These are phyloP conservation scores for Mesoligia furuncula DNA, from an alignment of 2,888 invertebrate genomes.

Conservation along the genomic window DNA sequence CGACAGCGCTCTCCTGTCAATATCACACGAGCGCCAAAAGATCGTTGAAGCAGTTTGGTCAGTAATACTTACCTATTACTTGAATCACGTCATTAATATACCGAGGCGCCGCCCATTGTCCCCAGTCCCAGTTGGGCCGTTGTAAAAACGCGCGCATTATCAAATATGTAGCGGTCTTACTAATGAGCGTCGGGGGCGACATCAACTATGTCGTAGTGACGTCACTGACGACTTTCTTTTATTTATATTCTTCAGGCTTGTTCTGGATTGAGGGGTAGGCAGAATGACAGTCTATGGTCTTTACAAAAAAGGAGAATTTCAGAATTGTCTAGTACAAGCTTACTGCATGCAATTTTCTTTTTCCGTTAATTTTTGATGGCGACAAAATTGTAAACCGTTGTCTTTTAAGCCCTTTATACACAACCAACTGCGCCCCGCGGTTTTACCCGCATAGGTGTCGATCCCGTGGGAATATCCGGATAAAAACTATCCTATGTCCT, in stretches of 20 bases:
- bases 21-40: background rate
- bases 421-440: too few relatives aligned
- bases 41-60: background rate
- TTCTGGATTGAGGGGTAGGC: background rate
- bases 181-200: slow-evolving; percentile 57
- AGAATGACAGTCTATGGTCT: background rate
- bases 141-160: slow-evolving; percentile 67
- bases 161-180: slow-evolving; percentile 58
- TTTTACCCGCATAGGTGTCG: too few relatives aligned
- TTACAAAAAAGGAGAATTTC: background rate
- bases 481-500: too few relatives aligned
- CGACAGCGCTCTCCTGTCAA: background rate
- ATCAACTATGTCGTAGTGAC: slow-evolving; percentile 50
- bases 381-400: too few relatives aligned
- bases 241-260: slow-evolving; percentile 24
- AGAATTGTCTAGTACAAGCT: too few relatives aligned
- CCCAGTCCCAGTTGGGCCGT: slow-evolving; percentile 63
- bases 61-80: slow-evolving; percentile 43
- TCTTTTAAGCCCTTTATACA: too few relatives aligned
- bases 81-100: slow-evolving; percentile 64
- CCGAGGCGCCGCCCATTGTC: slow-evolving; percentile 52
- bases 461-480: too few relatives aligned
- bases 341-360: too few relatives aligned
- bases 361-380: too few relatives aligned
- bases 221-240: slow-evolving; percentile 47